These are phyloP conservation scores for Cyphomyrus plagiostoma DNA, from an alignment of 2,113 vertebrate genomes.

Conservation along the genomic window DNA sequence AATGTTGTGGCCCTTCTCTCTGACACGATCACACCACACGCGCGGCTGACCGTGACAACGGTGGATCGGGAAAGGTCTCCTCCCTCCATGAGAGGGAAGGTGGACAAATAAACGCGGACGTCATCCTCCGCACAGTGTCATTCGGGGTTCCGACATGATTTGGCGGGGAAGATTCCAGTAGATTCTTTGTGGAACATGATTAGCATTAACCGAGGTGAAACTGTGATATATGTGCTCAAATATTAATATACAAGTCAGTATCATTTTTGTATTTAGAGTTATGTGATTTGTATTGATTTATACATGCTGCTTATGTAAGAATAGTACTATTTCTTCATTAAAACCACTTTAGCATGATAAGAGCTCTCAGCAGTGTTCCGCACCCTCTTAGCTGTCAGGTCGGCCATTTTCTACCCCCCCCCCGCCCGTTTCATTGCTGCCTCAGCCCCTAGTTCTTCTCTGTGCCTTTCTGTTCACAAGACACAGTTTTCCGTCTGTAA, in stretches of 20 bases:
- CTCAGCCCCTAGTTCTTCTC: not conserved
- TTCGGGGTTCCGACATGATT: not conserved
- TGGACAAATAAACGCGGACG: not conserved
- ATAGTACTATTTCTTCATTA: not conserved
- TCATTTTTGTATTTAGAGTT: not conserved
- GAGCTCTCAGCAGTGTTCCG: not conserved
- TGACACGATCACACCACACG: not conserved
- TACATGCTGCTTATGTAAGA: not conserved
- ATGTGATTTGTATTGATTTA: not conserved
- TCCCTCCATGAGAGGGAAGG: not conserved
- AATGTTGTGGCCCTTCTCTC: not conserved
- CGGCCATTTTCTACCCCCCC: not conserved
- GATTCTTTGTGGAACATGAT: not conserved
- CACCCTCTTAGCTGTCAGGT: not conserved
- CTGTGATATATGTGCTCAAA: not conserved
- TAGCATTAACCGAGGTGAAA: not conserved
- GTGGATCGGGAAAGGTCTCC: not conserved
- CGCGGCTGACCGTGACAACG: not conserved
- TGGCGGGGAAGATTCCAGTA: not conserved
- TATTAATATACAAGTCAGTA: not conserved
- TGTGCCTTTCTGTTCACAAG: conserved; percentile 46
- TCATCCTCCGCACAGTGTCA: not conserved
- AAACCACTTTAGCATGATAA: not conserved
- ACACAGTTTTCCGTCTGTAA: conserved; percentile 59
- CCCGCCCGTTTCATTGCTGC: not conserved